Evolutionary conservation across 2,113 vertebrate genomes (phyloP).

Genomic region (Copsychus sechellarum): DNA sequence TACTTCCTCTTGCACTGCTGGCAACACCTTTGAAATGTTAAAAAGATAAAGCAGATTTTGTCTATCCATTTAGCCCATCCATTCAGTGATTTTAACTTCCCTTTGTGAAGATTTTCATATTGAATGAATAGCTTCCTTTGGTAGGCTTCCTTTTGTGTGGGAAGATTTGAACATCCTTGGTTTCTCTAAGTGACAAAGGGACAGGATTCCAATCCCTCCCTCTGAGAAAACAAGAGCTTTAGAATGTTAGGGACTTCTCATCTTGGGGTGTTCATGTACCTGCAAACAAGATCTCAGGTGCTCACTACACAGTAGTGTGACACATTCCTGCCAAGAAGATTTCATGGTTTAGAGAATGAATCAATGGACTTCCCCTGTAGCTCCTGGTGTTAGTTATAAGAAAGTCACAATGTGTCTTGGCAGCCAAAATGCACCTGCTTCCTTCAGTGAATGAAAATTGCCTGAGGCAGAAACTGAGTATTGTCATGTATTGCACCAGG

Average conservation of each 20-base stretch:
- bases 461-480: not conserved
- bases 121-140: not conserved
- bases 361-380: constrained; percentile 1
- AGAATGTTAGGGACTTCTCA: not conserved
- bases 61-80: not conserved
- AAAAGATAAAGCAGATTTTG: not conserved
- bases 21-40: not conserved
- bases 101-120: not conserved
- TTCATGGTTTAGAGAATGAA: not conserved
- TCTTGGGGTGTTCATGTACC: accelerated
- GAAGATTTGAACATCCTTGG: not conserved
- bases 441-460: not conserved
- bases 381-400: not conserved
- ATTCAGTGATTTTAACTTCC: not conserved
- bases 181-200: not conserved
- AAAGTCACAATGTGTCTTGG: not conserved
- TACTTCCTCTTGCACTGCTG: not conserved
- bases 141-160: accelerated
- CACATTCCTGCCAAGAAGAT: not conserved
- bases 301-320: not conserved
- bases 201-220: not conserved
- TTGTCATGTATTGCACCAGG: not conserved
- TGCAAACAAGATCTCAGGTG: not conserved
- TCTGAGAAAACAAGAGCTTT: not conserved
- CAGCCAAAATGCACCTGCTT: not conserved